Base-by-base conservation (phyloP, 1,140 invertebrate species). In the Tetraneura akinire region DNA sequence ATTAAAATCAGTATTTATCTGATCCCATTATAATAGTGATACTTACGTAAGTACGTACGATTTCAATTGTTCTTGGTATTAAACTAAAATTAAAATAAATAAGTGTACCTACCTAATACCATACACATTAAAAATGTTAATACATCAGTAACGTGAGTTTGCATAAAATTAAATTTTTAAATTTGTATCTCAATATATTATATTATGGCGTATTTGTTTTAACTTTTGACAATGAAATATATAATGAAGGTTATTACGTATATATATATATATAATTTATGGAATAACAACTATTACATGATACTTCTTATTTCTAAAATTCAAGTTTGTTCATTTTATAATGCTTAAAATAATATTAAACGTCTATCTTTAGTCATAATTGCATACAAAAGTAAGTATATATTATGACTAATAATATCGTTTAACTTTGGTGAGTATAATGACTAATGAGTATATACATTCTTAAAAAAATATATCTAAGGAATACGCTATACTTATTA, bases 21-120 rank as follows among this genome's bases (percentile, higher is more conserved):
- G 16, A 16, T 29, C 26, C 4, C 26, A 60, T 26, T 60, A 29
- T 60, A 60, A 57, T 60, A 26, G 11, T 18, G 26, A 60, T 60
- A 60, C 57, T 60, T 14, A 60, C 57, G 57, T 60, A 60, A 23
- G 57, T 60, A 29, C 23, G 1, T 26, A 18, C 57, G 23, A 60
- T 26, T 26, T 29, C 37, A 64, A 37, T 64, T 64, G 62, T 37
- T 64, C 62, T 64, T 10, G 18, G 3, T 29, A 64, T n/a, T 64
- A 11, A 37, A 64, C 62, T 64, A 42, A 64, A 64, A 64, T 64
- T 18, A 64, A 64, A 42, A 37, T 64, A 10, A 64, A n/a, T n/a
- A n/a, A 42, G 11, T 64, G 37, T 37, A 37, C 32, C 5, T 9
- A 42, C 9, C n/a, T 10, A 42, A n/a, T n/a, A n/a, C n/a, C n/a